These are phyloP conservation scores for Strix aluco DNA, from an alignment of 2,113 vertebrate species.

Conservation along the genomic window DNA sequence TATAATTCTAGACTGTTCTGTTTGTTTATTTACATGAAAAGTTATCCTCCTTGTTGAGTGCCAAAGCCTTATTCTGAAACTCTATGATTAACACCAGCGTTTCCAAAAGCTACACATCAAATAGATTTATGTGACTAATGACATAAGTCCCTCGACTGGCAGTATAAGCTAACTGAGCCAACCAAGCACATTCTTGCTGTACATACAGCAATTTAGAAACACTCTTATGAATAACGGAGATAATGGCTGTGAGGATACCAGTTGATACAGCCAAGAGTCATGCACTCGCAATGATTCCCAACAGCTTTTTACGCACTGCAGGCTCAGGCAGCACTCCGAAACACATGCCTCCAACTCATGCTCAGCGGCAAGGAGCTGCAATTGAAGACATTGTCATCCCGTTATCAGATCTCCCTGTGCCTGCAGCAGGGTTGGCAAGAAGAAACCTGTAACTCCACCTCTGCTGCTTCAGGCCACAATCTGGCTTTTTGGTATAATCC, in stretches of 20 bases:
- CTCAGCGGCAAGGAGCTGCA: neutral
- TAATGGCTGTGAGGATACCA: neutral
- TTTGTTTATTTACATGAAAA: constrained; percentile 29
- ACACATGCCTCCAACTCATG: fast-evolving
- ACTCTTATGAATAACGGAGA: neutral
- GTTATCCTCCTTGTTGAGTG: neutral
- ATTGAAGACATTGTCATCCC: fast-evolving
- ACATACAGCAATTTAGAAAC: neutral
- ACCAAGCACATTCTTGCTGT: neutral
- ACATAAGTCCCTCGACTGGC: neutral
- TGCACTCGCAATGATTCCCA: neutral
- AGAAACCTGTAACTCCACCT: neutral
- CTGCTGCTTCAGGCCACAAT: neutral
- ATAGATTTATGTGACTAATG: neutral
- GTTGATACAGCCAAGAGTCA: neutral
- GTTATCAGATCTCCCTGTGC: fast-evolving
- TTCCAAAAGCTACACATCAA: neutral
- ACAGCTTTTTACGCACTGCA: neutral
- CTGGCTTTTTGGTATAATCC: neutral
- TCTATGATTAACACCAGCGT: neutral
- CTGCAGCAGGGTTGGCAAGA: neutral
- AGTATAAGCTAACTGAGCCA: neutral
- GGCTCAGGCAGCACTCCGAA: neutral
- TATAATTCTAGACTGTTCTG: constrained; percentile 19
- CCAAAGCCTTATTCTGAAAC: constrained; percentile 27